Conservation (phyloP, 2,113 vertebrate genomes). For the Hippopotamus amphibius region DNA sequence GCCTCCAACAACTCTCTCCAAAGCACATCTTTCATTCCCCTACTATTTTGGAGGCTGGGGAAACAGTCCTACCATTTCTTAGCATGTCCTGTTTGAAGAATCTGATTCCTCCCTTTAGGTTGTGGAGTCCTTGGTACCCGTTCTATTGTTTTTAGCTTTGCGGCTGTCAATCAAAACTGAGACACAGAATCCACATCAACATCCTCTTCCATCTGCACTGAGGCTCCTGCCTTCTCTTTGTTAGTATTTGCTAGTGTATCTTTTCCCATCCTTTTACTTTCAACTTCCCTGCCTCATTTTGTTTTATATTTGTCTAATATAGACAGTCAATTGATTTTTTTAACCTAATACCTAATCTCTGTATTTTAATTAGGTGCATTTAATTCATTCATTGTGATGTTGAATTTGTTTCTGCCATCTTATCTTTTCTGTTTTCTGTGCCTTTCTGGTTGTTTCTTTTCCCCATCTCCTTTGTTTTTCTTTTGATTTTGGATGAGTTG, state of each 20-base stretch:
- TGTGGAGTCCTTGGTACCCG: not conserved
- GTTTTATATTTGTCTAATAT: not conserved
- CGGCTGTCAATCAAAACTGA: not conserved
- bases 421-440: not conserved
- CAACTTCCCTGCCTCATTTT: not conserved
- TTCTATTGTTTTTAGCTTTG: not conserved
- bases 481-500: not conserved
- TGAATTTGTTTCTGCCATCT: not conserved
- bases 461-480: fast-evolving
- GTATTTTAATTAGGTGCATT: not conserved
- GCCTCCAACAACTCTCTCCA: not conserved
- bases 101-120: not conserved
- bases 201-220: not conserved
- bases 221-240: not conserved
- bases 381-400: not conserved
- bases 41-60: not conserved
- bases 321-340: not conserved
- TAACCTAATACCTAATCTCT: not conserved
- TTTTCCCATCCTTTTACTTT: not conserved
- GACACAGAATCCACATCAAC: not conserved
- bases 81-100: not conserved
- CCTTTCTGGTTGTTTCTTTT: not conserved
- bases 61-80: not conserved
- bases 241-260: not conserved
- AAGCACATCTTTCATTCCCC: not conserved